Evolutionary conservation across 2,113 vertebrate species (phyloP), one percentile per base, ranked within the genome.

Genomic region (Ibidorhyncha struthersii): DNA sequence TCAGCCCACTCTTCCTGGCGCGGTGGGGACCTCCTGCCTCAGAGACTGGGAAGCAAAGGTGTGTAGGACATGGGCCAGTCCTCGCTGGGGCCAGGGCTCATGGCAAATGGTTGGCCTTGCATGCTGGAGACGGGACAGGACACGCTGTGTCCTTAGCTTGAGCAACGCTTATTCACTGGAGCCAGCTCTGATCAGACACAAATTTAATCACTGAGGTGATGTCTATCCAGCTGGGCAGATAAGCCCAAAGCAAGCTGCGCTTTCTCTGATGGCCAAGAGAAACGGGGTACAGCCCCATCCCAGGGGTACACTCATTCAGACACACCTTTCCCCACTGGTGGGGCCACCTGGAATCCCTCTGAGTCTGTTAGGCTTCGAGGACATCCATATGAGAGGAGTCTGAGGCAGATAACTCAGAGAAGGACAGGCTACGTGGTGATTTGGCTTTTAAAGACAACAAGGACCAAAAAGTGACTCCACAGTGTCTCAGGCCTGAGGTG

Each of bases 61-160:
- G 15, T 16, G 0, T 2, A 4, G 50, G 62, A 66, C 2, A 4
- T 0, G 0, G 21, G 25, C 29, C 70, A 63, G 56, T 14, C 30
- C 32, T 41, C 2, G 0, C 23, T 49, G n/a, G 26, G 66, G 47
- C 53, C 83, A 69, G n/a, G 5, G 23, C n/a, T 88, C 2, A 0
- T 10, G 55, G 23, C 4, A 3, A 79, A 52, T 0, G 2, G 40
- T 2, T 73, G 40, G 49, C 8, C 41, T 25, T 11, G 5, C 1
- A 2, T 2, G 0, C 61, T 69, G 80, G 66, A 83, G 43, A n/a
- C 1, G 1, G 16, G 32, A 61, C 7, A 7, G 26, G 73, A 65
- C 19, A 6, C 23, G 0, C 1, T 0, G 52, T 63, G 27, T 38
- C 66, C 34, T 76, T 91, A 88, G 62, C 81, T 84, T 63, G 9